A percentile compares a stretch with the other conserved stretches of the same genome.
Evolutionary conservation across 2,888 invertebrate species (phyloP).

Genomic region (Agapetus fuscipes): DNA sequence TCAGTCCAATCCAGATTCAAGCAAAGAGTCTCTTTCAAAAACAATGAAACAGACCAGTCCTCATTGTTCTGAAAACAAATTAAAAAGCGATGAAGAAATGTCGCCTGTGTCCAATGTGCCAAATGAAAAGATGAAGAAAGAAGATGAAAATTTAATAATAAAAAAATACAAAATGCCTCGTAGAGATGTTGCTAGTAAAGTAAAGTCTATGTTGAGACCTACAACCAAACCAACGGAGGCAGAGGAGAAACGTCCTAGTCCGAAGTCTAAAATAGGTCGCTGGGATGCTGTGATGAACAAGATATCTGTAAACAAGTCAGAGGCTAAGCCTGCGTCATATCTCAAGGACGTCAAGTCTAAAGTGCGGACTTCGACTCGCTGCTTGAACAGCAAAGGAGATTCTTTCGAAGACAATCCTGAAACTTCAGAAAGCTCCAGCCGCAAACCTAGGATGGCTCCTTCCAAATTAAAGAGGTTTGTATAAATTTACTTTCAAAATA

Average conservation of each 20-base stretch:
- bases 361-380: slow-evolving; percentile 47
- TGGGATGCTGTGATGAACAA: slow-evolving; percentile 82
- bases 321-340: slow-evolving; percentile 60
- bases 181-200: slow-evolving; percentile 65
- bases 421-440: slow-evolving; percentile 13
- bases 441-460: slow-evolving; percentile 19
- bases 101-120: slow-evolving; percentile 32
- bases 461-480: slow-evolving; percentile 42
- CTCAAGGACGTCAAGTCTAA: slow-evolving; percentile 84
- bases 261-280: slow-evolving; percentile 50
- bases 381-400: neutral
- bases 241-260: slow-evolving; percentile 45
- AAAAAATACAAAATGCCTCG: slow-evolving; percentile 73
- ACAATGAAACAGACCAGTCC: slow-evolving; percentile 24
- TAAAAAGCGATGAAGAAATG: slow-evolving; percentile 6
- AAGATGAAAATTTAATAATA: slow-evolving; percentile 44
- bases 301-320: slow-evolving; percentile 61
- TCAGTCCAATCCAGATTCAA: slow-evolving; percentile 4
- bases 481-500: neutral
- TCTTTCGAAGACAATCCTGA: slow-evolving; percentile 10
- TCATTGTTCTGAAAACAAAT: slow-evolving; percentile 18
- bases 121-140: slow-evolving; percentile 36
- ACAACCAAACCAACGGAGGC: slow-evolving; percentile 43
- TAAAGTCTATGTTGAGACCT: slow-evolving; percentile 60
- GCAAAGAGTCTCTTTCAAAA: slow-evolving; percentile 17